Conservation (phyloP, 2,888 invertebrate genomes). For the Blera fallax region DNA sequence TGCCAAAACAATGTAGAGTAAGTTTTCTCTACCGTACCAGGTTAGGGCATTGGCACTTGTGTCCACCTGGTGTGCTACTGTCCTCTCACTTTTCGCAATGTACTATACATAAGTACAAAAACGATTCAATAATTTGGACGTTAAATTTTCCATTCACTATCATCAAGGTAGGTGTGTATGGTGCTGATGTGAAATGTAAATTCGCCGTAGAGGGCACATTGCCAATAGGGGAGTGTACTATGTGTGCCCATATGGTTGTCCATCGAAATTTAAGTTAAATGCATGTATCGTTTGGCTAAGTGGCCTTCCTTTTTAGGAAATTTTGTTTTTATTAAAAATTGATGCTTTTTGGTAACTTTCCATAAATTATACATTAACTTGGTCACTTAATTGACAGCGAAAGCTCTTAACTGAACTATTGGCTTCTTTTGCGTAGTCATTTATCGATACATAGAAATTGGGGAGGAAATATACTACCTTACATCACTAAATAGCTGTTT, state of each 20-base stretch:
- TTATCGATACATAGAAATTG: no score
- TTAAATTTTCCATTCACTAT: conserved; percentile 45
- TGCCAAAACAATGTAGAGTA: conserved; percentile 41
- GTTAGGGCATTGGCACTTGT: conserved; percentile 10
- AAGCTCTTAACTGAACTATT: not conserved
- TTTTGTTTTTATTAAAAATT: not conserved
- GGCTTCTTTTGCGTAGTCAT: no score
- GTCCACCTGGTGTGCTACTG: conserved; percentile 38
- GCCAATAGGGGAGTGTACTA: conserved; percentile 50
- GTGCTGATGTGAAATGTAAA: conserved; percentile 19
- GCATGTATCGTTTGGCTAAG: not conserved
- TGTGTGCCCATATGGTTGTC: not conserved
- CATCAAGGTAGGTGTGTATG: not conserved
- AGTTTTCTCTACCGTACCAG: conserved; percentile 18
- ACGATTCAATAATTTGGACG: conserved; percentile 30
- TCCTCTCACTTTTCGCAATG: conserved; percentile 53
- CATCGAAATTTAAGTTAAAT: conserved; percentile 5
- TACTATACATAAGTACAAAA: conserved; percentile 9
- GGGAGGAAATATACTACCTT: no score
- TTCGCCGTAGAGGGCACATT: conserved; percentile 46
- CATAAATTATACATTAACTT: not conserved
- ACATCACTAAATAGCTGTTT: no score
- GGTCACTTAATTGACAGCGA: not conserved
- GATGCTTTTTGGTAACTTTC: not conserved
- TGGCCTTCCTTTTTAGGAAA: not conserved